Evolutionary conservation across 2,888 invertebrate genomes (phyloP), one percentile per base, ranked within the genome.

Genomic region (Leucania comma): DNA sequence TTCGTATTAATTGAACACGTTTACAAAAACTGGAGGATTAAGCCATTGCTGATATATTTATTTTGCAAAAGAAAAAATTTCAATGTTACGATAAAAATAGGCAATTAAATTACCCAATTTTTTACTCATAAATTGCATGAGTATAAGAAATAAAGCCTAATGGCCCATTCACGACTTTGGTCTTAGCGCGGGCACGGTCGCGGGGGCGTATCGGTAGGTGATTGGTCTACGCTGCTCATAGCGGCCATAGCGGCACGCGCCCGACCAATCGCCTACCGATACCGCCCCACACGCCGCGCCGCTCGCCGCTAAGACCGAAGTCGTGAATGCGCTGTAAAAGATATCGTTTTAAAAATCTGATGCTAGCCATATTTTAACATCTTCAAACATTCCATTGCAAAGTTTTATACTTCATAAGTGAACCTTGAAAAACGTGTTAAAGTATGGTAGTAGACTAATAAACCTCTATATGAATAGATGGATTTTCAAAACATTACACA

Each of bases 401-500:
- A n/a, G n/a, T n/a, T 26, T 14, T 10, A 10, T 50, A 24, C 26
- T 26, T 20, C 8, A 14, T 1, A 50, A 22, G 6, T 50, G 22
- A 6, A 6, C 9, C 26, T 14, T 26, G 6, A 20, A 17, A 26
- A 14, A 17, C 8, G 6, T 38, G 3, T 26, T 66, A 17, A 26
- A 65, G 65, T 51, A 26, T 65, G 50, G 17, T 8, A 65, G 26
- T 26, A 65, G 26, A 26, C 4, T 32, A n/a, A 10, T 10, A 29
- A 48, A 48, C 24, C 6, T 42, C 1, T 14, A 42, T 42, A 42
- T 24, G 12, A 38, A 12, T 10, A 6, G n/a, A 50, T 38, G 8
- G 9, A 50, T 60, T 51, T 20, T n/a, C 26, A 29, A 61, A 24
- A 77, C 42, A 17, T 3, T 4, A 14, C 50, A 76, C 48, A 20